phyloP scores from a whole-genome alignment of 92 coral and sea anemone species.

The Anthopleura xanthogrammica region DNA sequence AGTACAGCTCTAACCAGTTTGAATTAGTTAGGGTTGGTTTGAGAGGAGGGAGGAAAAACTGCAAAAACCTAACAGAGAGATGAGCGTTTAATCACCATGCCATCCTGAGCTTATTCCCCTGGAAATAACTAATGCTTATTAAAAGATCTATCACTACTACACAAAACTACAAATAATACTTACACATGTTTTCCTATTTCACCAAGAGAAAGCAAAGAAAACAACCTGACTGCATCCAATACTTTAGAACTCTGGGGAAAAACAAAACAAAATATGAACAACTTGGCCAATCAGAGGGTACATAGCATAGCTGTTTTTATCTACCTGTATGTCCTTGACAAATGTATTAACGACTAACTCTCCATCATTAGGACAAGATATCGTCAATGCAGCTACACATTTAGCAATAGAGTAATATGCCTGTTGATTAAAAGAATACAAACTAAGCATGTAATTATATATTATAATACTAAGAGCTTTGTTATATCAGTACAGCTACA shows the following conservation, averaged over 20 bases:
- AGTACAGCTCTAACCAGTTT: too few relatives aligned
- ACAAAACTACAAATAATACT: conserved; percentile 14
- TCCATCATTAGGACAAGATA: conserved; percentile 86
- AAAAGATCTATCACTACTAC: neutral
- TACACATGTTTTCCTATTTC: conserved; percentile 97
- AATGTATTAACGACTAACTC: conserved; percentile 83
- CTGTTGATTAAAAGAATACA: conserved; percentile 27
- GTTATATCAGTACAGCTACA: too few relatives aligned
- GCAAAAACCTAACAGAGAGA: too few relatives aligned
- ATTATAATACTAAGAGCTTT: too few relatives aligned
- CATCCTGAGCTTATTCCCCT: too few relatives aligned
- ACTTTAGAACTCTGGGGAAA: conserved; percentile 69
- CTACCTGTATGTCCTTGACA: conserved; percentile 91
- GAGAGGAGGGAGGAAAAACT: too few relatives aligned
- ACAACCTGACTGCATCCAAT: conserved; percentile 82
- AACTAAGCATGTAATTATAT: neutral
- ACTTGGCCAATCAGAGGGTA: too few relatives aligned
- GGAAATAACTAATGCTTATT: too few relatives aligned
- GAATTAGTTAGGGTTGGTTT: too few relatives aligned
- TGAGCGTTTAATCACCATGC: too few relatives aligned
- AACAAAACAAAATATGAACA: neutral
- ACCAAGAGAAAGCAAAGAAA: conserved; percentile 93
- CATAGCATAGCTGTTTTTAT: too few relatives aligned
- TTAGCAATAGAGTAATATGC: conserved; percentile 97
- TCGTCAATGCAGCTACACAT: conserved; percentile 91